Evolutionary conservation across 2,888 invertebrate genomes (phyloP), one percentile per base, ranked within the genome.

Genomic region (Aelia acuminata): DNA sequence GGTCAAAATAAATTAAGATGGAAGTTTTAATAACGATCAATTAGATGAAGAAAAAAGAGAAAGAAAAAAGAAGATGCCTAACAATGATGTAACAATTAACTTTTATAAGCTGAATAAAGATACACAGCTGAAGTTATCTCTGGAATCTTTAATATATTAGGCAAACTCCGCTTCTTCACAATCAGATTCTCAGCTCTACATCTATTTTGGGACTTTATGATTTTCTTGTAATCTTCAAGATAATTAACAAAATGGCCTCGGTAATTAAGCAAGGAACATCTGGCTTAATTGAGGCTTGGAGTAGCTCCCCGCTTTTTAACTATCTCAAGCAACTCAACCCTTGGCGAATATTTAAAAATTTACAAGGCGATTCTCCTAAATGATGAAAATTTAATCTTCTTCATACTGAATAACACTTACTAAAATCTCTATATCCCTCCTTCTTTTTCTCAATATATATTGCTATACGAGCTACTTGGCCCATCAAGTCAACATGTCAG

Each of bases 151-250:
- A 63, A 63, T 63, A 63, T 63, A 63, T 63, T 63, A 31, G 18
- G 5, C 63, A 31, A 63, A 63, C 31, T 31, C 7, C 18, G 26
- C 63, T 31, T 63, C 18, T 31, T 63, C 31, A 63, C 63, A 63
- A 63, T 35, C 15, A 63, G 31, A 31, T 63, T 63, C 31, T 31
- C 15, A 63, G 31, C 63, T 31, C 63, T 63, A 63, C 63, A 63
- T 63, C 63, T 63, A 63, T 31, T 63, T 63, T 31, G 31, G 31
- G 11, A 63, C 63, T 63, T 63, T 63, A 63, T 63, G 63, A 63
- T 63, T 63, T 63, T 63, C 31, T 63, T 63, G 63, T 63, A 63
- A 63, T 63, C 63, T 63, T 31, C 31, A 35, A 63, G 63, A 63
- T 63, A 63, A 63, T 63, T 63, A 63, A 63, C 63, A 63, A 63